A percentile compares a stretch with the other conserved stretches of the same genome.
Evolutionary conservation across 2,113 vertebrate genomes (phyloP).

Genomic region (Bos javanicus): DNA sequence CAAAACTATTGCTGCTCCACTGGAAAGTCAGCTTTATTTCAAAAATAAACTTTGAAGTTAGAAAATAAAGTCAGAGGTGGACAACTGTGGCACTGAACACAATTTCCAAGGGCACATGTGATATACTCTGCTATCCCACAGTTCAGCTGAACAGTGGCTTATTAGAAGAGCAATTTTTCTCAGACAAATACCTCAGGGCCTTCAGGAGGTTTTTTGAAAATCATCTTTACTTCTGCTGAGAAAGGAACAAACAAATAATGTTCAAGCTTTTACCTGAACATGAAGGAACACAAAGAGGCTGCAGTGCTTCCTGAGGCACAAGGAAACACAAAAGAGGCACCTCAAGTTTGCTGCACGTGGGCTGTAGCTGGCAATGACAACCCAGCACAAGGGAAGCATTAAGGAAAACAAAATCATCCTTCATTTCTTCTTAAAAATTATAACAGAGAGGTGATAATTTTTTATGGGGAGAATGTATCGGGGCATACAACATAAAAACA

Average conservation of each 20-base stretch:
- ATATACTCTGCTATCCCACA: neutral
- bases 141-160: neutral
- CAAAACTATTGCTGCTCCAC: neutral
- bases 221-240: neutral
- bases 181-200: neutral
- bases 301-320: neutral
- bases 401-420: constrained; percentile 3
- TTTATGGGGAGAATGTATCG: neutral
- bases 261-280: constrained; percentile 1
- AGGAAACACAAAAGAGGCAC: neutral
- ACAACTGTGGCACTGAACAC: neutral
- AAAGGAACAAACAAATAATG: neutral
- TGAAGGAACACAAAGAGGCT: neutral
- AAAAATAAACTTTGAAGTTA: constrained; percentile 27
- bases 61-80: constrained; percentile 3
- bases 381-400: neutral
- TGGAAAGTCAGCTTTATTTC: constrained; percentile 1
- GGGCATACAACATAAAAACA: constrained; percentile 16
- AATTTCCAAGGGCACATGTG: neutral
- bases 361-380: neutral
- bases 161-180: neutral
- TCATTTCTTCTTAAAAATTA: constrained; percentile 22
- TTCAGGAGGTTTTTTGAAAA: neutral
- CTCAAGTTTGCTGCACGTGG: neutral
- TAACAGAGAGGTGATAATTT: constrained; percentile 5